Percentiles rank a stretch among this genome's conserved stretches.
Conservation (phyloP, 2,797 vertebrate genomes). For the Staurois parvus region DNA sequence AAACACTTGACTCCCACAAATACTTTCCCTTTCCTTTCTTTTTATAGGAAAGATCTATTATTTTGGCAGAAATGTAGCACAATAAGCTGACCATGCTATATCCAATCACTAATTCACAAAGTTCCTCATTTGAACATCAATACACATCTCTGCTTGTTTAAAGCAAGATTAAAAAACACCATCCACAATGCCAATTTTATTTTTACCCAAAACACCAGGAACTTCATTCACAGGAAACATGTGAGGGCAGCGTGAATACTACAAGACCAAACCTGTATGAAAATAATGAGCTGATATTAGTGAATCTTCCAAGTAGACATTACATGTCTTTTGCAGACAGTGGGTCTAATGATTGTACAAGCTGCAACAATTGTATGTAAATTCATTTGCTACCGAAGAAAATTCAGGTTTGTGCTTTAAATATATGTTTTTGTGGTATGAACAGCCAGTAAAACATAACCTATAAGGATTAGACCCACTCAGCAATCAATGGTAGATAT, state of each 20-base stretch:
- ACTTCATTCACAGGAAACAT: not conserved
- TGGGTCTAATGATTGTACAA: conserved; percentile 8
- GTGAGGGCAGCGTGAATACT: not conserved
- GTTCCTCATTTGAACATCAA: not conserved
- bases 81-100: too few relatives aligned
- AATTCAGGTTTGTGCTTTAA: conserved; percentile 35
- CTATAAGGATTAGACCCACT: not conserved
- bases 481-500: not conserved
- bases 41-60: too few relatives aligned
- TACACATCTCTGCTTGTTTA: not conserved
- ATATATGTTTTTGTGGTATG: not conserved
- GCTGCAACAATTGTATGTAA: not conserved
- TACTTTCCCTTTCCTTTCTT: too few relatives aligned
- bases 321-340: conserved; percentile 3
- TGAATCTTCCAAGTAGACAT: conserved; percentile 14
- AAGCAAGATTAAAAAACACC: not conserved
- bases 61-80: too few relatives aligned
- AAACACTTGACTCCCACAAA: too few relatives aligned
- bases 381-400: conserved; percentile 11
- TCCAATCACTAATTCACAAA: too few relatives aligned
- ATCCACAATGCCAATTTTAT: not conserved
- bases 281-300: conserved; percentile 32
- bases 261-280: conserved; percentile 6
- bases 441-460: not conserved
- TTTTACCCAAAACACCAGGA: not conserved